Conservation (phyloP, 2,797 vertebrate species). For the Fringilla coelebs region DNA sequence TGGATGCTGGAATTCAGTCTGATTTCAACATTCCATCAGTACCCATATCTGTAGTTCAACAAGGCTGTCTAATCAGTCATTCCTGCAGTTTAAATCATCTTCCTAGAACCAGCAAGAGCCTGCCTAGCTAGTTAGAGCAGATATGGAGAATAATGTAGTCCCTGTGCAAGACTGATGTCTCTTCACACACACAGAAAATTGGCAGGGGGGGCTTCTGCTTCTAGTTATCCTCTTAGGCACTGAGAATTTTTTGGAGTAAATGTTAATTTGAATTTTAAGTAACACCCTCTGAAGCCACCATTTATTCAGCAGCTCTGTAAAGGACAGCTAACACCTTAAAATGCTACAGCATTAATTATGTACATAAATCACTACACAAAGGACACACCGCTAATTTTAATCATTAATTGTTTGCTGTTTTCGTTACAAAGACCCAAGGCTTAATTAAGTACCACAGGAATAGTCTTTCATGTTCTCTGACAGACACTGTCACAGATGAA, state of each 20-base stretch:
- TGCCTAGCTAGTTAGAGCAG: background rate
- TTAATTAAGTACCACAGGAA: constrained; percentile 69
- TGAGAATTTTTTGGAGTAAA: background rate
- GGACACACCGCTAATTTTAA: constrained; percentile 30
- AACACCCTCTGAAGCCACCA: background rate
- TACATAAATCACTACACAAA: constrained; percentile 61
- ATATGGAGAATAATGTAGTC: background rate
- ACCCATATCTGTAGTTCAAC: rapidly evolving
- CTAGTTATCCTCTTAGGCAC: background rate
- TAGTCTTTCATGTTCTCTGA: constrained; percentile 45
- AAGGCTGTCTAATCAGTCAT: background rate
- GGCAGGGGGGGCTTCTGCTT: background rate
- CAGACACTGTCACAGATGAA: constrained; percentile 44
- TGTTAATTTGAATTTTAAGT: constrained; percentile 14
- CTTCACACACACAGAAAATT: background rate
- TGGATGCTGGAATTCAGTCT: background rate
- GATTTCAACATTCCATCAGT: background rate
- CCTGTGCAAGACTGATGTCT: background rate
- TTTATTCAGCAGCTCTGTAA: background rate
- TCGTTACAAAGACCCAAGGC: background rate
- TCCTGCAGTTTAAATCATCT: background rate
- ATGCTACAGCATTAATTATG: constrained; percentile 26
- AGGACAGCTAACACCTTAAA: constrained; percentile 35
- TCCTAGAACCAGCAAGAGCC: background rate
- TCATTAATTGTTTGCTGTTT: constrained; percentile 65